These are phyloP conservation scores for Pocillopora grandis DNA, from an alignment of 92 coral and sea anemone genomes.

Conservation along the genomic window DNA sequence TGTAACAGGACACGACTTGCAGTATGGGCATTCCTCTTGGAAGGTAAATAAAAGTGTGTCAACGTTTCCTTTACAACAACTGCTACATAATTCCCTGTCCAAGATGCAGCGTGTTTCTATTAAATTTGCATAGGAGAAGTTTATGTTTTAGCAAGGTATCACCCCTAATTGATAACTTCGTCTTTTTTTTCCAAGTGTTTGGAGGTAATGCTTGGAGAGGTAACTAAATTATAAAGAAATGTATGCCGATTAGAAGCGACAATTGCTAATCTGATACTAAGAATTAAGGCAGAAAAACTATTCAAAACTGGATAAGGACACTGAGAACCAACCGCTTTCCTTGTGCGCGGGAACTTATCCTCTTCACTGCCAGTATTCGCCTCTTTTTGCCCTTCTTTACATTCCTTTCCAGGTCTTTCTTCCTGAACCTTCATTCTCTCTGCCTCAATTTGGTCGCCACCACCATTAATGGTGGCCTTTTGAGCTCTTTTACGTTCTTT, in stretches of 20 bases:
- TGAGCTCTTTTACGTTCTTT: not conserved
- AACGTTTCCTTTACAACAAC: no score
- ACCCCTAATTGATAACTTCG: no score
- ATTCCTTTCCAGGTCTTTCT: conserved; percentile 5
- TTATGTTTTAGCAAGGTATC: not conserved
- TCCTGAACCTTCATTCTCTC: conserved; percentile 9
- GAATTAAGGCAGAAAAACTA: not conserved
- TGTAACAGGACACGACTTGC: no score
- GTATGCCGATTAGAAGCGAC: no score
- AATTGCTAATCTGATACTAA: not conserved
- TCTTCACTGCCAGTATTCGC: not conserved
- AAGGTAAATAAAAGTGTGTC: no score
- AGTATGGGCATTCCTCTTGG: no score
- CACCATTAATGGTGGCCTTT: not conserved
- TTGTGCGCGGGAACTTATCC: conserved; percentile 11
- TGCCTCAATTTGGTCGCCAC: not conserved
- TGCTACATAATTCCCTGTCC: no score
- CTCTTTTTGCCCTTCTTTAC: conserved; percentile 2
- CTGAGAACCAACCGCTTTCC: conserved; percentile 26
- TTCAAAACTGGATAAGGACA: not conserved
- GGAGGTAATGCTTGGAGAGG: no score
- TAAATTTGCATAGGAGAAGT: not conserved
- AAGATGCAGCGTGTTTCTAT: no score
- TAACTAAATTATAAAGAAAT: no score
- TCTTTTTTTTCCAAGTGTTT: no score